A percentile compares a stretch with the other conserved stretches of the same genome.
Conservation (phyloP, 2,888 invertebrate genomes). For the Tortrix viridana region DNA sequence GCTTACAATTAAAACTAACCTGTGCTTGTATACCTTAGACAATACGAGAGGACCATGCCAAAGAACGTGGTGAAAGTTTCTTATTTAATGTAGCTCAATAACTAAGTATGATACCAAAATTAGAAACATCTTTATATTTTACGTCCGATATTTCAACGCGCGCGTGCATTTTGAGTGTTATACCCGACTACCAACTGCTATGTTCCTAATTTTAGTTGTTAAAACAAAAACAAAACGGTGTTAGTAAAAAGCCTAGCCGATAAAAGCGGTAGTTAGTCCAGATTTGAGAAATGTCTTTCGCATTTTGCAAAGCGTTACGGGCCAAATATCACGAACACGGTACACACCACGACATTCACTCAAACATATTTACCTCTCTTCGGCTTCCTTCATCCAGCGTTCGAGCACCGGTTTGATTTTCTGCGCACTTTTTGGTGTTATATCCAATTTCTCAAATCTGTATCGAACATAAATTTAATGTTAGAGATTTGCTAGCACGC, state of each 20-base stretch:
- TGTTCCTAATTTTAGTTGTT: constrained; percentile 50
- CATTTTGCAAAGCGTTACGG: constrained; percentile 78
- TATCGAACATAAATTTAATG: constrained; percentile 83
- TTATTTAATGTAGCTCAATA: background rate
- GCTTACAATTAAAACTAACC: no score
- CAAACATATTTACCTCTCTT: constrained; percentile 92
- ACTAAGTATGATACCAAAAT: background rate
- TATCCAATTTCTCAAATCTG: constrained; percentile 99
- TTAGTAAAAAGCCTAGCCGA: constrained; percentile 61
- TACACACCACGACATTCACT: constrained; percentile 77
- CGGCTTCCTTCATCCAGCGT: constrained; percentile 99
- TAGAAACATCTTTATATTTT: background rate
- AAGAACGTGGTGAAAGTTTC: background rate
- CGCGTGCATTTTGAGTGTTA: no score
- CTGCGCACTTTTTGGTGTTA: constrained; percentile 99
- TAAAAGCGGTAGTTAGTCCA: constrained; percentile 81
- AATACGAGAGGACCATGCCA: background rate
- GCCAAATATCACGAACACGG: constrained; percentile 82
- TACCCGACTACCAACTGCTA: constrained; percentile 16
- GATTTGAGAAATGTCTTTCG: constrained; percentile 82
- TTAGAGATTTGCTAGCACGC: constrained; percentile 76
- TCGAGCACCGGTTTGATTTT: constrained; percentile 99
- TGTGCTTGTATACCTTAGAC: background rate
- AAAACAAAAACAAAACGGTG: constrained; percentile 40
- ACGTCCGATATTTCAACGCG: background rate